These are phyloP conservation scores for Antennarius striatus DNA, from an alignment of 2,113 vertebrate species.

Conservation along the genomic window DNA sequence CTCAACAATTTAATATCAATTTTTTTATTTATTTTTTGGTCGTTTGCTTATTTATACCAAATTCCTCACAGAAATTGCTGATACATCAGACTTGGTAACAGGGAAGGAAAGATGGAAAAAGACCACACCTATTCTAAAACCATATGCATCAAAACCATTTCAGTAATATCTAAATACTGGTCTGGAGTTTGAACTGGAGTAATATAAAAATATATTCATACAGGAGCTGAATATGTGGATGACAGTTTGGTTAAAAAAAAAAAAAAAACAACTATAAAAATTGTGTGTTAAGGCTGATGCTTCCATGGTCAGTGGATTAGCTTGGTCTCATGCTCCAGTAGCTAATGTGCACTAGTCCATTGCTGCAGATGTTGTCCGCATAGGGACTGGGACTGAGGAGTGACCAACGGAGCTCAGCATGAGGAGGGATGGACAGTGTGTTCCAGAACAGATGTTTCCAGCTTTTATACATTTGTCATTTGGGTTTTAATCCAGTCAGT, in stretches of 20 bases:
- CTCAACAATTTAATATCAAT: background rate
- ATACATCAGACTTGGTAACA: background rate
- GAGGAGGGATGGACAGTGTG: slow-evolving; percentile 62
- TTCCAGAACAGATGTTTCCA: slow-evolving; percentile 78
- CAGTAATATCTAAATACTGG: background rate
- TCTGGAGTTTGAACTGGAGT: no score
- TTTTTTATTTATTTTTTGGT: background rate
- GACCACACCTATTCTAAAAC: background rate
- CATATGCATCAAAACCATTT: background rate
- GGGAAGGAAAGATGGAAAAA: background rate
- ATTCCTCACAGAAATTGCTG: background rate
- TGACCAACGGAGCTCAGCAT: slow-evolving; percentile 67
- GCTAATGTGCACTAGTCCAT: slow-evolving; percentile 74
- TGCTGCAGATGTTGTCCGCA: slow-evolving; percentile 75
- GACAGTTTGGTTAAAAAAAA: slow-evolving; percentile 15
- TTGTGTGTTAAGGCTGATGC: slow-evolving; percentile 23
- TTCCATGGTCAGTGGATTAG: slow-evolving; percentile 58
- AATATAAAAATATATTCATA: background rate
- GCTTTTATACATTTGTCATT: slow-evolving; percentile 72
- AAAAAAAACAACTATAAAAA: no score
- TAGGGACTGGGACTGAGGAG: slow-evolving; percentile 58
- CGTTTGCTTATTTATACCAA: background rate
- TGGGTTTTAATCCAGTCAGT: slow-evolving; percentile 80
- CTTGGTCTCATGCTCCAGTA: slow-evolving; percentile 64
- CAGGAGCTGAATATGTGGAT: background rate